Base-by-base conservation (phyloP, 1,140 invertebrate species). In the Plectrocnemia conspersa region DNA sequence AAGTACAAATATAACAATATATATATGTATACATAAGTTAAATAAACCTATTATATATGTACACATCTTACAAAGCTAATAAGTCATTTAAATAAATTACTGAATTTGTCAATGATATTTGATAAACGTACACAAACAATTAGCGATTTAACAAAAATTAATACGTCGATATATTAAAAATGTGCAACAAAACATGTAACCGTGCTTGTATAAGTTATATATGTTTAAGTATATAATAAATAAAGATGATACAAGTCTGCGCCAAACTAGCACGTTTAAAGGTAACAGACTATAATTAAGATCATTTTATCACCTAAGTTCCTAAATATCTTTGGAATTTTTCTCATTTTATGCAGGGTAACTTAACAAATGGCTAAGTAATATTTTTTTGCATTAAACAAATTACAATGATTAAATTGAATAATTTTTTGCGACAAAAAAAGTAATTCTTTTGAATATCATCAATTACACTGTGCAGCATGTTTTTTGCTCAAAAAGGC, bases 251-350 rank as follows among this genome's bases (percentile, higher is more conserved):
- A 56, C 58, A 56, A 32, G 42, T 44, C 58, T 52, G 52, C 35
- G 24, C 13, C 19, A 22, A 22, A 47, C 46, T 48, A 50, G 45
- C 35, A 45, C 56, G 49, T 61, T 56, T 38, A 56, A 49, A 50
- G 58, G 58, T 61, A 54, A 61, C 58, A 54, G 24, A 49, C 45
- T 38, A 40, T 52, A 53, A 53, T 29, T 53, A 48, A 53, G 15
- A 52, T 47, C 16, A 50, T 56, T 49, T 49, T 27, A 55, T 47
- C 35, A 33, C 48, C 40, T 38, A 49, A 42, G 54, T 29, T 53
- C 54, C 38, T 57, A 61, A 56, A 42, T 50, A 61, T 57, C 54
- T 57, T 61, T 61, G 54, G 59, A 57, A 52, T 61, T 40, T 22
- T 47, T 50, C 46, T 53, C 47, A 45, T 47, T 29, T 36, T 48